phyloP scores from a whole-genome alignment of 2,113 vertebrate species.

The Nestor notabilis region DNA sequence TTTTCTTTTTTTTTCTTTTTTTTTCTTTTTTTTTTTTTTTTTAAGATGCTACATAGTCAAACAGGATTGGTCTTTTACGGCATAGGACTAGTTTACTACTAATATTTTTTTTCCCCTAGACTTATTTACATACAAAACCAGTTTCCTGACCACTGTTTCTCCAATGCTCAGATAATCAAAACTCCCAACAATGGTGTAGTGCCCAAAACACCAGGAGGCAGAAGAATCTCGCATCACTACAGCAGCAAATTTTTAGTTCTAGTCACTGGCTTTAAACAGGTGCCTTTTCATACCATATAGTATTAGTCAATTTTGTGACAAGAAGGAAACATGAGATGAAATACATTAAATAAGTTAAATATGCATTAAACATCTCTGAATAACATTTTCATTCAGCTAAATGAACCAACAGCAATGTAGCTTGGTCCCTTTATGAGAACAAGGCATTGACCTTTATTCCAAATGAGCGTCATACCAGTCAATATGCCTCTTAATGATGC shows the following conservation, averaged over 20 bases:
- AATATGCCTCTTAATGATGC: neutral
- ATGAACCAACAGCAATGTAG: conserved; percentile 66
- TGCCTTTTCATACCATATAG: conserved; percentile 14
- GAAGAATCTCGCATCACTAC: conserved; percentile 66
- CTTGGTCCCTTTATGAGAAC: conserved; percentile 78
- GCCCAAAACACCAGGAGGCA: conserved; percentile 64
- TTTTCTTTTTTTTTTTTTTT: conserved; percentile 78
- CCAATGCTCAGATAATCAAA: conserved; percentile 77
- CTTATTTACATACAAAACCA: conserved; percentile 85
- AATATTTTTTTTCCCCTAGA: conserved; percentile 76
- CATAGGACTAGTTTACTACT: conserved; percentile 86
- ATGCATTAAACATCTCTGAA: conserved; percentile 73
- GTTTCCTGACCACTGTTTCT: conserved; percentile 78
- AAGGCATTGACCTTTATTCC: conserved; percentile 43
- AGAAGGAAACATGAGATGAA: conserved; percentile 81
- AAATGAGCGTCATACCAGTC: neutral
- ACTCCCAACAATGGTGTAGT: conserved; percentile 72
- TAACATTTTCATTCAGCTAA: conserved; percentile 56
- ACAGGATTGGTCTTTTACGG: conserved; percentile 89
- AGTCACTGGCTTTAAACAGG: conserved; percentile 39
- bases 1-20: conserved; percentile 80
- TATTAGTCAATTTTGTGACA: conserved; percentile 58
- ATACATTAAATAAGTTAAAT: conserved; percentile 82
- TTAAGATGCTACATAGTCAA: conserved; percentile 97
- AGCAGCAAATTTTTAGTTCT: conserved; percentile 75